phyloP scores from a whole-genome alignment of 2,113 vertebrate genomes.

The Cavia aperea region DNA sequence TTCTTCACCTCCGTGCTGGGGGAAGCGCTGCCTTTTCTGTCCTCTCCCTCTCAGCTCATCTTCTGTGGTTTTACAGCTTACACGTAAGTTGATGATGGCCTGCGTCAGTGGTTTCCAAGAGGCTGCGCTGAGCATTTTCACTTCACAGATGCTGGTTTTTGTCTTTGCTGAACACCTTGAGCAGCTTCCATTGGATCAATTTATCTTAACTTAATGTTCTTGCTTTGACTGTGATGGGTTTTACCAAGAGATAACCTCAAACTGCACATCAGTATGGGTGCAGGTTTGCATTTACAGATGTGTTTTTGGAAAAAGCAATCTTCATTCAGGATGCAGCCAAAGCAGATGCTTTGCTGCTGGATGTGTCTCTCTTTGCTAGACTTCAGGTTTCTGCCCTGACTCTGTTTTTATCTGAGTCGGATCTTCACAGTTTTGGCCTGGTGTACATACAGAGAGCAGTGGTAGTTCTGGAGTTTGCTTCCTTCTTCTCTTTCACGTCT shows the following conservation, averaged over 20 bases:
- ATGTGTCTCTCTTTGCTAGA: not conserved
- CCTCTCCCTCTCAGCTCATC: not conserved
- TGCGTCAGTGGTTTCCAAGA: not conserved
- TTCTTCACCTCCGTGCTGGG: not conserved
- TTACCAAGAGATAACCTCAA: not conserved
- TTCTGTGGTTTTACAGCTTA: not conserved
- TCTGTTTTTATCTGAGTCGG: not conserved
- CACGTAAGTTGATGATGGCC: not conserved
- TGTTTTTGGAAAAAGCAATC: not conserved
- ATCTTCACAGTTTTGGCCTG: not conserved
- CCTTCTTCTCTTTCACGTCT: not conserved
- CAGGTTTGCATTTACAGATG: not conserved
- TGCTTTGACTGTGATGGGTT: not conserved
- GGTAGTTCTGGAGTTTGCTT: not conserved
- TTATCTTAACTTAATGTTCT: not conserved
- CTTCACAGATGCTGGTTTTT: conserved; percentile 13
- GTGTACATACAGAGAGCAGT: fast-evolving
- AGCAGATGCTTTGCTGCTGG: not conserved
- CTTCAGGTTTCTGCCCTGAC: not conserved
- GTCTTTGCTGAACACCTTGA: not conserved
- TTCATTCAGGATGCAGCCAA: not conserved
- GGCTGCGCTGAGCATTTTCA: not conserved
- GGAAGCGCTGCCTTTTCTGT: not conserved
- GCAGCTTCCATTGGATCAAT: not conserved
- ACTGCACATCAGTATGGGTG: not conserved